These are phyloP conservation scores for Priapulus caudatus DNA, from an alignment of 2,888 invertebrate species.

Conservation along the genomic window DNA sequence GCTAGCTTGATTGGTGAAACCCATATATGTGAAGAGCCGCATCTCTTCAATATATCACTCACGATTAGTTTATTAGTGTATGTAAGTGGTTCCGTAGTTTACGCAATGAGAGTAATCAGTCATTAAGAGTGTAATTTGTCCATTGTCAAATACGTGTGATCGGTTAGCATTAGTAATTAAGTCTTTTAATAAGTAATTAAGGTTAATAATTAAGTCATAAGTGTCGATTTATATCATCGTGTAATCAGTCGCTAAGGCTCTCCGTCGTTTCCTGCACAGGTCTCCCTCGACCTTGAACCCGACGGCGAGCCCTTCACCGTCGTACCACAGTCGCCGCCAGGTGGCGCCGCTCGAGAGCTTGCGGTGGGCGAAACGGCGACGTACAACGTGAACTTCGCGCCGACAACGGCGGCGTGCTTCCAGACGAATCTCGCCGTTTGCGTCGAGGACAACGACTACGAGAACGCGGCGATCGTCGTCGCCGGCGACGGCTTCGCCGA, in stretches of 20 bases:
- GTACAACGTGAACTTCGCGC: conserved; percentile 32
- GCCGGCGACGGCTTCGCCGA: not conserved
- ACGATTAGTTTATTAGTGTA: too few relatives aligned
- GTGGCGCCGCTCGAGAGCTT: conserved; percentile 30
- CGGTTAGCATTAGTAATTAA: conserved; percentile 29
- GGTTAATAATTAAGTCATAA: too few relatives aligned
- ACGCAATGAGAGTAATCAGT: too few relatives aligned
- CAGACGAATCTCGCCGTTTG: too few relatives aligned
- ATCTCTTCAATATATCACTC: too few relatives aligned
- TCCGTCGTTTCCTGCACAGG: not conserved
- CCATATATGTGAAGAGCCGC: too few relatives aligned
- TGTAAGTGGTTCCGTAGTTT: too few relatives aligned
- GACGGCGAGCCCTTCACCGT: too few relatives aligned
- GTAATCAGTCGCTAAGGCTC: not conserved
- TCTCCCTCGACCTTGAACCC: not conserved
- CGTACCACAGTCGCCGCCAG: conserved; percentile 5
- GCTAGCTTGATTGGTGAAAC: too few relatives aligned
- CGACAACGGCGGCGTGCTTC: conserved; percentile 29
- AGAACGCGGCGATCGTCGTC: not conserved
- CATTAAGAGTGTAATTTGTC: too few relatives aligned
- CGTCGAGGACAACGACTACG: conserved; percentile 1
- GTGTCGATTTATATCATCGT: too few relatives aligned
- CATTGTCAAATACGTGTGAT: conserved; percentile 33
- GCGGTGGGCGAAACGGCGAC: conserved; percentile 31
- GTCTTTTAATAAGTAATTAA: conserved; percentile 35